Percentiles rank a stretch among this genome's conserved stretches.
These are phyloP conservation scores for Drosophila hamatofila DNA, from an alignment of 2,888 invertebrate genomes.

Conservation along the genomic window DNA sequence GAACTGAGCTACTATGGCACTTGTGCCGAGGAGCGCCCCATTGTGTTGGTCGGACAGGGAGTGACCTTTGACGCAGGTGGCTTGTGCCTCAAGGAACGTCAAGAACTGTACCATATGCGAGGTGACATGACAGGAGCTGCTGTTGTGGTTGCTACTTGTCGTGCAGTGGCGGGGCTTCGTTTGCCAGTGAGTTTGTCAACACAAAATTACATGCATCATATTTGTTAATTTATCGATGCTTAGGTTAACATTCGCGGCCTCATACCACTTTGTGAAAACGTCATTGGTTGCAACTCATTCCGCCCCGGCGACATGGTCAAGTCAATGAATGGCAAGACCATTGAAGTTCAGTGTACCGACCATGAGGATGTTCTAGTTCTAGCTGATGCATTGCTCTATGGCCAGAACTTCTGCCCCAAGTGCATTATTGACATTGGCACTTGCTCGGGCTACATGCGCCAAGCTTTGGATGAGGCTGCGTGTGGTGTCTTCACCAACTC, in stretches of 20 bases:
- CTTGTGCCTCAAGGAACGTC: conserved; percentile 87
- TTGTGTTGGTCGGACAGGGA: conserved; percentile 91
- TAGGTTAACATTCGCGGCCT: conserved; percentile 89
- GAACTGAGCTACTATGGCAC: conserved; percentile 91
- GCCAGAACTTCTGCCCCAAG: conserved; percentile 88
- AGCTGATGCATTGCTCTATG: conserved; percentile 92
- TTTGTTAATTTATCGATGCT: neutral
- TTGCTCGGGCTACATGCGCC: conserved; percentile 89
- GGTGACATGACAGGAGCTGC: conserved; percentile 96
- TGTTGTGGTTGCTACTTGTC: conserved; percentile 89
- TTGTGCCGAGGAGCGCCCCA: conserved; percentile 87
- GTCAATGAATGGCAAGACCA: conserved; percentile 91
- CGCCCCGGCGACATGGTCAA: conserved; percentile 92
- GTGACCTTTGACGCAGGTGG: conserved; percentile 91
- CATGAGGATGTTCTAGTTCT: conserved; percentile 91
- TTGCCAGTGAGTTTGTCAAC: conserved; percentile 86
- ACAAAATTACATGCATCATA: too few species aligned
- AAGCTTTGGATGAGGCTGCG: conserved; percentile 89
- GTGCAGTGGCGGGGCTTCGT: conserved; percentile 89
- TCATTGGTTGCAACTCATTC: conserved; percentile 92
- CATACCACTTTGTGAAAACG: conserved; percentile 92
- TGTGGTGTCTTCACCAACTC: conserved; percentile 92
- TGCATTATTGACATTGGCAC: conserved; percentile 92
- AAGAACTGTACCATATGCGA: conserved; percentile 87
- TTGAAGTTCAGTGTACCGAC: conserved; percentile 89